Evolutionary conservation across 1,140 invertebrate species (phyloP).

Genomic region (Tribolium madens): DNA sequence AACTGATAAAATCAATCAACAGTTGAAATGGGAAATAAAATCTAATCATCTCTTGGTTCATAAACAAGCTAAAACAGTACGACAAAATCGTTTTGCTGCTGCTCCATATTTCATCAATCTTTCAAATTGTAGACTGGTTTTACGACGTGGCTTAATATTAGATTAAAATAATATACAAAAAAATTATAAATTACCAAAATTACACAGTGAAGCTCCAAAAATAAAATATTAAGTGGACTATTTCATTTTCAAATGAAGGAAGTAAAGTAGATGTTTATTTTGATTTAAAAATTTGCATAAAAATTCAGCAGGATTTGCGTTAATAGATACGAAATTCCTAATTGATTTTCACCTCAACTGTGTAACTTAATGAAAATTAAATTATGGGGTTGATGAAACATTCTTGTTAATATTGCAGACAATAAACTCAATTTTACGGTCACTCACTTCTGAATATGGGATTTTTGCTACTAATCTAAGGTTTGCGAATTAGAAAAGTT

Average conservation of each 20-base stretch:
- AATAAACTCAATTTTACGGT: background rate
- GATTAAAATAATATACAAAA: constrained; percentile 10
- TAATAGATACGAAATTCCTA: background rate
- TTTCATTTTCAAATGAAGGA: constrained; percentile 4
- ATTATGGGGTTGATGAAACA: background rate
- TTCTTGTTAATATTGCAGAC: background rate
- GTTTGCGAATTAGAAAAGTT: background rate
- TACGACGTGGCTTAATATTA: background rate
- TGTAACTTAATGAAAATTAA: background rate
- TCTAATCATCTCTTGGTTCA: constrained; percentile 16
- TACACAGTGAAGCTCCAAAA: background rate
- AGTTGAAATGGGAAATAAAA: constrained; percentile 23
- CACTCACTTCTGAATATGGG: background rate
- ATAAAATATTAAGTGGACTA: constrained; percentile 9
- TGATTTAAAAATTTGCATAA: background rate
- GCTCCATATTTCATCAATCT: background rate
- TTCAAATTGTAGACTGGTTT: background rate
- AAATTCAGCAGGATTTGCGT: background rate
- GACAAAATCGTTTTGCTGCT: background rate
- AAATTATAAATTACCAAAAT: constrained; percentile 9
- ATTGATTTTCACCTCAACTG: background rate
- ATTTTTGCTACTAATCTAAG: background rate
- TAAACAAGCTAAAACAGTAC: constrained; percentile 4
- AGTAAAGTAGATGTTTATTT: background rate
- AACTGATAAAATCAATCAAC: constrained; percentile 1